Evolutionary conservation across 2,797 vertebrate species (phyloP).

Genomic region (Sebastes itinus): DNA sequence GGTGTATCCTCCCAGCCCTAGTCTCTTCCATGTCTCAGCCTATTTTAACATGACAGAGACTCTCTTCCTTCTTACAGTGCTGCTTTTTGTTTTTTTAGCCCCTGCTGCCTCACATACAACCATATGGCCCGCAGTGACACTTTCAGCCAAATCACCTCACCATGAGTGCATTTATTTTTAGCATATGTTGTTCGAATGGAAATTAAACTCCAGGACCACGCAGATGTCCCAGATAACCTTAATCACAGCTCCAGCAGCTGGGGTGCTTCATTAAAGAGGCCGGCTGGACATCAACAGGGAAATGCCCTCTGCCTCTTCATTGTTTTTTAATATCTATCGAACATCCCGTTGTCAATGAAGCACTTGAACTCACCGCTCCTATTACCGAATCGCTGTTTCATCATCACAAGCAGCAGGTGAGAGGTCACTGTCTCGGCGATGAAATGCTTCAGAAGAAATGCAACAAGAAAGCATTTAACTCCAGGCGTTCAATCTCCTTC

Average conservation of each 20-base stretch:
- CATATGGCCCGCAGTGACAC: not conserved
- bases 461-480: slow-evolving; percentile 24
- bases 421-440: slow-evolving; percentile 9
- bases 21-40: not conserved
- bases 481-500: not conserved
- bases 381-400: not conserved
- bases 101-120: slow-evolving; percentile 6
- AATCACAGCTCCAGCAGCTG: slow-evolving; percentile 6
- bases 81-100: slow-evolving; percentile 10
- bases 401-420: not conserved
- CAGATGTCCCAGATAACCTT: slow-evolving; percentile 45
- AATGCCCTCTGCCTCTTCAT: not conserved
- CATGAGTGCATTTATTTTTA: slow-evolving; percentile 40
- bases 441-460: slow-evolving; percentile 8
- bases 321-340: slow-evolving; percentile 4
- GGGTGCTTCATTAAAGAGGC: not conserved
- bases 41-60: not conserved
- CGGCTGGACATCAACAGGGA: slow-evolving; percentile 10
- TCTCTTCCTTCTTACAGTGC: not conserved
- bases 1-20: too few relatives aligned
- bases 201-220: slow-evolving; percentile 19
- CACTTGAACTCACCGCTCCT: slow-evolving; percentile 1
- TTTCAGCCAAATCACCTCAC: not conserved
- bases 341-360: not conserved
- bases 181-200: slow-evolving; percentile 7